Base-by-base conservation (phyloP, 2,113 vertebrate genomes). In the Dromaius novaehollandiae region DNA sequence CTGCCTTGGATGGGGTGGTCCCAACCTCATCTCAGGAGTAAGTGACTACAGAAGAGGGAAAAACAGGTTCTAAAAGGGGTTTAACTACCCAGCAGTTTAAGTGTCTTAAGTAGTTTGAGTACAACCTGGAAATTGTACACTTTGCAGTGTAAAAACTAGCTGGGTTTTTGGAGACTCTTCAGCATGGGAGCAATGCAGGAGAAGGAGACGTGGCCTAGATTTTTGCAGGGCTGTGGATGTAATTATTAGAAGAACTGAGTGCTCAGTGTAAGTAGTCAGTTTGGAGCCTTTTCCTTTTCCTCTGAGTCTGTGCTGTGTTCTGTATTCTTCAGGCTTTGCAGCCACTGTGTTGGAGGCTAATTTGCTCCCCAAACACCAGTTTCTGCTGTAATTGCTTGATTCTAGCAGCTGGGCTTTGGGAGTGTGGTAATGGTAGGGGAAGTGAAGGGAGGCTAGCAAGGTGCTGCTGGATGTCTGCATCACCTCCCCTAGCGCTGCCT, bases 1-100 rank as follows among this genome's bases (percentile, higher is more conserved):
- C 9, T 9, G 50, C 25, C 66, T 5, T 56, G 68, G 44, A 40
- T 3, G 24, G n/a, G 68, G 34, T 6, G 6, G 13, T 71, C 55
- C 65, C n/a, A 64, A 34, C 56, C 11, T 53, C 63, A 40, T 21
- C 63, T 66, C 22, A 34, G 42, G 42, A 60, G 18, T 34, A 28
- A 75, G 25, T 0, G 3, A 53, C 26, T 60, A 14, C 38, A 66
- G 20, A 30, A 30, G 38, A 46, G 63, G 28, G 11, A 6, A 13
- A 58, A 66, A 21, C 0, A 1, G 11, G 32, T 36, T 53, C 16
- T 4, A 28, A 56, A 76, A 32, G 9, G 18, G 36, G n/a, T 28
- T 66, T 26, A 53, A 28, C 34, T 71, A 32, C 30, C 38, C 26
- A 76, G 30, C n/a, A 80, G 53, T 42, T 42, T 6, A 42, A 60